phyloP scores from a whole-genome alignment of 2,888 invertebrate genomes.

The Neoitamus cyanurus region DNA sequence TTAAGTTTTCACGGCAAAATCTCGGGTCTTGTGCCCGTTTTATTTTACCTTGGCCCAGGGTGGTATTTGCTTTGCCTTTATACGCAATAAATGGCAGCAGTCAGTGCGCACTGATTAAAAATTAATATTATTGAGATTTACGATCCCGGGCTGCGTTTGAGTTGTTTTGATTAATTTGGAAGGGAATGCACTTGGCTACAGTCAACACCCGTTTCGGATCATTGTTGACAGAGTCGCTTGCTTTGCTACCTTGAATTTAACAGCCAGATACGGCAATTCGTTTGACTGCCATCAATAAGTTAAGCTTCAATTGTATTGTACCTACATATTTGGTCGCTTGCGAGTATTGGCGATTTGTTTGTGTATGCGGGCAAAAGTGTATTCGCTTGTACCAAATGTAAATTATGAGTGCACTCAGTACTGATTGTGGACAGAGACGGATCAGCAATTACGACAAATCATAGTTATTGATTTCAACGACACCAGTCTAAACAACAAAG shows the following conservation, averaged over 20 bases:
- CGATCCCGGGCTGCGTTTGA: not conserved
- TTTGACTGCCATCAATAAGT: not conserved
- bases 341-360: not conserved
- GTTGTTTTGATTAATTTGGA: not conserved
- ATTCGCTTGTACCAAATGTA: not conserved
- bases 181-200: not conserved
- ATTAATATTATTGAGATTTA: conserved; percentile 13
- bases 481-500: no score
- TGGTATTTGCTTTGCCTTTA: conserved; percentile 8
- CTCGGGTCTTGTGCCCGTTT: not conserved
- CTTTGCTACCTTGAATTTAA: not conserved
- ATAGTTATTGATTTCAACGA: no score
- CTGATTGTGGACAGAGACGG: no score
- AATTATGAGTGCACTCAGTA: no score
- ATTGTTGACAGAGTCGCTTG: not conserved
- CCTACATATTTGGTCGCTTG: not conserved
- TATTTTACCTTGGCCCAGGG: not conserved
- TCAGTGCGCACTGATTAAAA: not conserved
- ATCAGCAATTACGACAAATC: no score
- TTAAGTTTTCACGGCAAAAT: conserved; percentile 20
- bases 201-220: not conserved
- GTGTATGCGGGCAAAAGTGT: no score
- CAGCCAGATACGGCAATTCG: not conserved
- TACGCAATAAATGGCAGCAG: not conserved
- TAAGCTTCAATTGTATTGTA: not conserved